Evolutionary conservation across 1,140 invertebrate species (phyloP), one percentile per base, ranked within the genome.

Genomic region (Danaus melanippus): DNA sequence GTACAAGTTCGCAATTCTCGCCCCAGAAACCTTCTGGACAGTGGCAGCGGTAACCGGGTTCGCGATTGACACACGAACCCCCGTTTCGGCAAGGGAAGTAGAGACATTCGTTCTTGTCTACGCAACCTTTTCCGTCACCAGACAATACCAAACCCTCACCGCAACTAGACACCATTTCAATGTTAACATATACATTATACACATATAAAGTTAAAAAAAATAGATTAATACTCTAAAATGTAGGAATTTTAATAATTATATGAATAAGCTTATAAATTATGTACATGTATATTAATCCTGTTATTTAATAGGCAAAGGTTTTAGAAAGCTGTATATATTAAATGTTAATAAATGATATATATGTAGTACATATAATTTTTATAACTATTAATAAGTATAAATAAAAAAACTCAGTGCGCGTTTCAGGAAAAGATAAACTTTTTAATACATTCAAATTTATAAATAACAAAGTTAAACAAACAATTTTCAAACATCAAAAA

Each of bases 11-110:
- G 87, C 97, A 99, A 83, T 97, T 95, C 71, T 95, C 93, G 53
- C 97, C 97, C 91, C 93, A 96, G 88, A 95, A 99, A 43, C 96
- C 96, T 58, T 94, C 92, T 5, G 93, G 93, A 80, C 97, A 98
- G 58, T 93, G 92, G 85, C 94, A 97, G 44, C 94, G 91, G 58
- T 94, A 90, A 58, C 91, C 89, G 56, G 95, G 95, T 85, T 97
- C 95, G 69, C 95, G 91, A 87, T 97, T 97, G 66, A 95, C 92
- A 79, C 95, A 97, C 48, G 92, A 91, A 54, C 95, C 95, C 46
- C 95, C 95, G 84, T 97, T 97, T 61, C 95, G 89, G 79, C 96
- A 97, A 58, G 96, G 96, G 79, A 94, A 91, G 79, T 96, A 95
- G 70, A 96, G 90, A 82, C 96, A 98, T 78, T 98, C 96, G 86